Evolutionary conservation across 2,113 vertebrate genomes (phyloP), one percentile per base, ranked within the genome.

Genomic region (Melanerpes formicivorus): DNA sequence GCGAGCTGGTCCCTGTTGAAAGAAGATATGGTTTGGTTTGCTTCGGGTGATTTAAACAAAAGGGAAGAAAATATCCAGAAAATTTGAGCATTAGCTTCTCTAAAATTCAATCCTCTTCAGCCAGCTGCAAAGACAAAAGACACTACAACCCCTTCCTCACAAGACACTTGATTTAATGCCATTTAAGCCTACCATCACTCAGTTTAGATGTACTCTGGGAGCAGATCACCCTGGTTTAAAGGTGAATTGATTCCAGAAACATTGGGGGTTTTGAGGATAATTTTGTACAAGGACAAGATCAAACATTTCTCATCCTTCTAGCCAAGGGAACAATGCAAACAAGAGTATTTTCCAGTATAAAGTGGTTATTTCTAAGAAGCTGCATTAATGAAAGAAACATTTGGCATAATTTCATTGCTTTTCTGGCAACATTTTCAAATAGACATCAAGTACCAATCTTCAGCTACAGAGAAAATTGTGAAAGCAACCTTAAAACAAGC

Each of bases 1-100:
- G 26, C 98, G 98, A 59, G 96, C 91, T 1, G 98, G 97, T 29
- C 98, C 99, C 99, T 99, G 97, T 30, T 29, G 84, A 84, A 80
- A 76, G 30, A 58, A 80, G 44, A 67, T 4, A 48, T 0, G 4
- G n/a, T 86, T 80, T 77, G 73, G 89, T 67, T 72, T 10, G 32
- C 29, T 74, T 29, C 29, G 58, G 21, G 37, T 22, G 18, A 80
- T 46, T 73, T 27, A 37, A 91, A 42, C 6, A 72, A 91, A 37
- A 26, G 66, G 3, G 6, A 84, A 90, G 54, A 84, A 93, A 93
- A 84, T 19, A 83, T 0, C 23, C 18, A 23, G 22, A 71, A 86
- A 74, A 74, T 32, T 2, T 48, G 48, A 83, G 48, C 10, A 17
- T 12, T 76, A 64, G 18, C 13, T 80, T 22, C 25, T 82, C 55